These are phyloP conservation scores for Acrobasis suavella DNA, from an alignment of 2,888 invertebrate species.

Conservation along the genomic window DNA sequence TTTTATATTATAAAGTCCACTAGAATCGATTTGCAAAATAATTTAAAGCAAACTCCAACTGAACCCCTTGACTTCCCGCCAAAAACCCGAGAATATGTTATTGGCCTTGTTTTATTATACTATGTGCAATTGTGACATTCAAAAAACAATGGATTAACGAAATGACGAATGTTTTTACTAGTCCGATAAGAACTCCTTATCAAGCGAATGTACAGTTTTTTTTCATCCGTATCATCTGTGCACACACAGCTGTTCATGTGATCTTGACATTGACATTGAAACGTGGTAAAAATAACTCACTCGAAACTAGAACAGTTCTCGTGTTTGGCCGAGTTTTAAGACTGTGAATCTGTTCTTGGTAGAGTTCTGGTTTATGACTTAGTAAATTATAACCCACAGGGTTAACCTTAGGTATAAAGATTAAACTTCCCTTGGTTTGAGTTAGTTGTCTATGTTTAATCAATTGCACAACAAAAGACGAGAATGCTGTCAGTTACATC, in stretches of 20 bases:
- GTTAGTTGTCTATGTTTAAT: too few species aligned
- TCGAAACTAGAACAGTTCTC: slow-evolving; percentile 15
- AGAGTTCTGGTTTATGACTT: not conserved
- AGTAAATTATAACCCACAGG: too few species aligned
- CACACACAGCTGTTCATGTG: slow-evolving; percentile 25
- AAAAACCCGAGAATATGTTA: too few species aligned
- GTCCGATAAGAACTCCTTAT: slow-evolving; percentile 15
- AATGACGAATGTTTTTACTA: slow-evolving; percentile 4
- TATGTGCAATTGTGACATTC: too few species aligned
- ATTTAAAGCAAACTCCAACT: too few species aligned
- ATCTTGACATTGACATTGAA: slow-evolving; percentile 32
- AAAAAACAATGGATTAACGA: slow-evolving; percentile 1
- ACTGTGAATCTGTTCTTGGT: not conserved
- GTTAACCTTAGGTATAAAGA: not conserved
- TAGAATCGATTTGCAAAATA: too few species aligned
- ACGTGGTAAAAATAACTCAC: slow-evolving; percentile 1
- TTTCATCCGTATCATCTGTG: slow-evolving; percentile 21
- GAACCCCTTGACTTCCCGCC: too few species aligned
- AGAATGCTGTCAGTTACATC: too few species aligned
- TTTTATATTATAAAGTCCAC: too few species aligned
- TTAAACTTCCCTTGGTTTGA: too few species aligned
- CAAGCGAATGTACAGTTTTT: slow-evolving; percentile 1
- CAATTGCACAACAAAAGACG: too few species aligned
- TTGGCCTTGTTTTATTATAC: too few species aligned
- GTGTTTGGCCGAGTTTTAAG: not conserved